These are phyloP conservation scores for Actinia equina DNA, from an alignment of 64 coral and sea anemone genomes.

Conservation along the genomic window DNA sequence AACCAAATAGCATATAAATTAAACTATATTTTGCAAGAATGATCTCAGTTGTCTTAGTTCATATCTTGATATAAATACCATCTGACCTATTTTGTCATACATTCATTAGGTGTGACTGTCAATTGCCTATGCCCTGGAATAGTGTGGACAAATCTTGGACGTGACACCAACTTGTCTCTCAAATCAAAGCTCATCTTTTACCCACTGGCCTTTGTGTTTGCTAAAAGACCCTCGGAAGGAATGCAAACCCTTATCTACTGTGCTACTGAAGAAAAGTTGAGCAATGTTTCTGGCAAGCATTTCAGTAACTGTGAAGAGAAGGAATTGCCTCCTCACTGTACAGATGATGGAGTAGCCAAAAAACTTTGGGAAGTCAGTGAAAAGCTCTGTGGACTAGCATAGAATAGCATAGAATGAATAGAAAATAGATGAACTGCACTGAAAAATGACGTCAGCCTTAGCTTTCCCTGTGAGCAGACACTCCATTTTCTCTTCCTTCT, in stretches of 20 bases:
- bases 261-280: slow-evolving; percentile 82
- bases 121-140: slow-evolving; percentile 84
- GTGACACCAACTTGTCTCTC: slow-evolving; percentile 32
- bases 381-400: slow-evolving; percentile 37
- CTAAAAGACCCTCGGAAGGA: slow-evolving; percentile 80
- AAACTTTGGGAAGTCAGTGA: slow-evolving; percentile 96
- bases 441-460: too few relatives aligned
- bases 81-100: neutral
- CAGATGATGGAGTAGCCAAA: slow-evolving; percentile 91
- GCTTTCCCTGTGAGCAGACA: too few relatives aligned
- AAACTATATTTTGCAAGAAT: too few relatives aligned
- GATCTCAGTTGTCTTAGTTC: too few relatives aligned
- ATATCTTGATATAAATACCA: too few relatives aligned
- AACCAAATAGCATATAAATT: too few relatives aligned
- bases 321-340: slow-evolving; percentile 63
- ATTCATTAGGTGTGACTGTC: slow-evolving; percentile 80
- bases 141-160: slow-evolving; percentile 84
- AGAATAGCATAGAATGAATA: neutral
- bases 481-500: too few relatives aligned
- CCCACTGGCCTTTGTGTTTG: slow-evolving; percentile 63
- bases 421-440: neutral
- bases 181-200: slow-evolving; percentile 55
- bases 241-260: slow-evolving; percentile 86
- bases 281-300: slow-evolving; percentile 63
- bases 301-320: slow-evolving; percentile 70